Evolutionary conservation across 2,797 vertebrate species (phyloP).

Genomic region (Prunella strophiata): DNA sequence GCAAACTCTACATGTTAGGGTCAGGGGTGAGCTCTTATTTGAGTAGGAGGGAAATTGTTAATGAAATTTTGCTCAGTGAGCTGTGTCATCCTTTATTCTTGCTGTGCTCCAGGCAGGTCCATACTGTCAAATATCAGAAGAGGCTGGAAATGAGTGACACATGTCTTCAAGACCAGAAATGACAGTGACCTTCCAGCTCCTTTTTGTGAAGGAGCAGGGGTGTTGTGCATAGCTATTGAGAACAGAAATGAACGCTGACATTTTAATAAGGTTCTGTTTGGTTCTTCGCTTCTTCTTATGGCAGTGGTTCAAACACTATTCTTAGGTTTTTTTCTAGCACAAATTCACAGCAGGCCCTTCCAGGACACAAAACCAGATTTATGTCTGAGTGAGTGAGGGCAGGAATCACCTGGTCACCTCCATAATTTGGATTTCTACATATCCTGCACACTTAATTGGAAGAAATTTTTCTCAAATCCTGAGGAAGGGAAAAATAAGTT

Average conservation of each 20-base stretch:
- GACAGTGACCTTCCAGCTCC: constrained; percentile 54
- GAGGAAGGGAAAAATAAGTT: neutral
- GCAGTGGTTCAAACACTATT: constrained; percentile 1
- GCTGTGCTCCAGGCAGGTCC: constrained; percentile 64
- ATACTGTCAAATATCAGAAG: constrained; percentile 71
- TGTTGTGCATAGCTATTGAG: neutral
- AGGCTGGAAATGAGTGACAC: constrained; percentile 69
- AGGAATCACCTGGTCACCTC: neutral
- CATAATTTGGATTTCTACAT: neutral
- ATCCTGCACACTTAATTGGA: neutral
- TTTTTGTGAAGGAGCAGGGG: neutral
- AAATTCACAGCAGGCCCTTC: neutral
- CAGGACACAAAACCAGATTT: neutral
- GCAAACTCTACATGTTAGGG: constrained; percentile 43
- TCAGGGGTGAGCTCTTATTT: constrained; percentile 62
- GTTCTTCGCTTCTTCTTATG: neutral
- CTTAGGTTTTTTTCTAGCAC: neutral
- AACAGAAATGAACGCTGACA: constrained; percentile 31
- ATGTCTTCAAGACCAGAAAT: constrained; percentile 68
- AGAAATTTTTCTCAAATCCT: neutral
- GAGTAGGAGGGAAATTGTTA: constrained; percentile 66
- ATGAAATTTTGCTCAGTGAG: constrained; percentile 70
- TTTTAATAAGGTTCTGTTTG: constrained; percentile 33
- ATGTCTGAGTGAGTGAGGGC: neutral
- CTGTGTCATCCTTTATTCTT: constrained; percentile 67